Percentiles rank a stretch among this genome's conserved stretches.
Conservation (phyloP, 2,888 invertebrate species). For the Scaptomyza tumidula region DNA sequence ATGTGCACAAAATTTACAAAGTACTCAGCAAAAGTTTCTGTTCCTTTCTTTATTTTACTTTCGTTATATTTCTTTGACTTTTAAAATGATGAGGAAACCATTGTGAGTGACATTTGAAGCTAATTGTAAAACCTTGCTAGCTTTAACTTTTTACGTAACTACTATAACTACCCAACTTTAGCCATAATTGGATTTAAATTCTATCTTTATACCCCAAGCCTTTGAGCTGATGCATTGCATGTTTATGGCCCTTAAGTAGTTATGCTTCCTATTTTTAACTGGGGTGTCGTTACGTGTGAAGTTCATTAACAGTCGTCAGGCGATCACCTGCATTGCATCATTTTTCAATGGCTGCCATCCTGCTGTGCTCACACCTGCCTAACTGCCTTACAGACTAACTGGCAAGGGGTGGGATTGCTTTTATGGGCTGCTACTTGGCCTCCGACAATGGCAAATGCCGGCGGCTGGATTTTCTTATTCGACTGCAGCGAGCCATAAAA, state of each 20-base stretch:
- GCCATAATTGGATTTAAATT: constrained; percentile 18
- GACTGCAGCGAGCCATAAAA: constrained; percentile 77
- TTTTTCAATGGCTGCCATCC: constrained; percentile 41
- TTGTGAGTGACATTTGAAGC: no score
- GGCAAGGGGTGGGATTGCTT: constrained; percentile 13
- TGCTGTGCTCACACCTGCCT: constrained; percentile 38
- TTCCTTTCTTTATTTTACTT: background rate
- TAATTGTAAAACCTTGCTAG: background rate
- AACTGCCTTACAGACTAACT: background rate
- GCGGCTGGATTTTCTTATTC: constrained; percentile 66
- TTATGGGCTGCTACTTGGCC: constrained; percentile 65
- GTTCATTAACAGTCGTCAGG: constrained; percentile 62
- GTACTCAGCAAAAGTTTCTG: background rate
- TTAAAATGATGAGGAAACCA: background rate
- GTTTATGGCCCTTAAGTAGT: constrained; percentile 19
- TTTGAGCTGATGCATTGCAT: constrained; percentile 26
- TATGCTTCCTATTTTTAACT: background rate
- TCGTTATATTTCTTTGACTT: background rate
- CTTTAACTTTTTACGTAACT: background rate
- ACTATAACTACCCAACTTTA: background rate
- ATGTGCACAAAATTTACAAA: background rate
- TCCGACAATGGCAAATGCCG: constrained; percentile 59
- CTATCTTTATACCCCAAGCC: background rate
- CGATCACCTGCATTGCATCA: constrained; percentile 63
- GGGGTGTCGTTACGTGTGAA: constrained; percentile 51